These are phyloP conservation scores for Narcine bancroftii DNA, from an alignment of 2,113 vertebrate genomes.

Conservation along the genomic window DNA sequence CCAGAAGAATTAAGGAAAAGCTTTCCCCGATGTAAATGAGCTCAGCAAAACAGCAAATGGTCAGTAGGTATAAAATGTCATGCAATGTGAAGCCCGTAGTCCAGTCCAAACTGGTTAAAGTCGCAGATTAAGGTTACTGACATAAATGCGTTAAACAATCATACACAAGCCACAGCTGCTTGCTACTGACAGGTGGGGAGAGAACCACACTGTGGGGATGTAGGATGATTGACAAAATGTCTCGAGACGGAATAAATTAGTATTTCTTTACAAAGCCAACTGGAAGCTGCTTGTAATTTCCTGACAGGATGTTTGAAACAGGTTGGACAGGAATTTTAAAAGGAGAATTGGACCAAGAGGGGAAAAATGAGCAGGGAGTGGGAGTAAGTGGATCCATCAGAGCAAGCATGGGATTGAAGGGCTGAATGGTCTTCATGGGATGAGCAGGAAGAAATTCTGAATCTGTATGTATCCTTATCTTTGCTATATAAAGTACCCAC, in stretches of 20 bases:
- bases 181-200: neutral
- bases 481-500: no score
- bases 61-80: no score
- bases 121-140: neutral
- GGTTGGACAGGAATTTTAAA: neutral
- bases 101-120: neutral
- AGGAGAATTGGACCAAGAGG: neutral
- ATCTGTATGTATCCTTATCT: no score
- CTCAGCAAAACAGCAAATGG: neutral
- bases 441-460: no score
- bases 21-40: neutral
- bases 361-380: neutral
- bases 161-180: neutral
- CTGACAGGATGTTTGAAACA: neutral
- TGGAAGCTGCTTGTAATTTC: neutral
- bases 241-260: neutral
- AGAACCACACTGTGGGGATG: neutral
- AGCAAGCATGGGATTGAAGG: neutral
- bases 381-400: neutral
- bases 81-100: neutral
- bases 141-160: neutral
- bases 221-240: neutral
- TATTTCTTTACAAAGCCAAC: neutral
- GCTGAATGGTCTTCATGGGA: neutral
- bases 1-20: neutral